Base-by-base conservation (phyloP, 2,888 invertebrate genomes). In the Eupeodes latifasciatus region DNA sequence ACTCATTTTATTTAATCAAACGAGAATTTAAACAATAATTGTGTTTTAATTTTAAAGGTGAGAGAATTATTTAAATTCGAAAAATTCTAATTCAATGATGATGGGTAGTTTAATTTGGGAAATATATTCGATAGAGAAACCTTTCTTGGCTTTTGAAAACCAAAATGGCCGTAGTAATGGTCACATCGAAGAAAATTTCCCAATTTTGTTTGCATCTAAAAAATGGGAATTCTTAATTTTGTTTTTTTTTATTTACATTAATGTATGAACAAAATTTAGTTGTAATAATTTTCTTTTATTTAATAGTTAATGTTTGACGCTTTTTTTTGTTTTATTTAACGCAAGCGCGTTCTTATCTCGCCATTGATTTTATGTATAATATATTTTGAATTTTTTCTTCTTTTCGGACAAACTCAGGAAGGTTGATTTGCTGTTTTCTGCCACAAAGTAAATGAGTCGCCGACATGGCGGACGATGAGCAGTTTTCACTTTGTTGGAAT, bases 401-500 rank as follows among this genome's bases (percentile, higher is more conserved):
- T 53, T 64, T 49, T n/a, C 61, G 78, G 85, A 47, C 64, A 40
- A 47, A 64, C 14, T 36, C 44, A 5, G 27, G n/a, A 19, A 66
- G 71, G 77, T 82, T 76, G 16, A 64, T 76, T 83, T 71, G 59
- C 75, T 86, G 57, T 55, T 59, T 72, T 67, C 27, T 59, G n/a
- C 47, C 36, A 7, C 40, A 9, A 53, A 81, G 57, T 81, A 57
- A 83, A 83, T 82, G 82, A 88, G 67, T 85, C 88, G 90, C 91
- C 95, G 95, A 94, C 94, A 95, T 95, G 95, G 95, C 95, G 95
- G 95, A 95, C 94, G 95, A 95, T 94, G 96, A 96, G 94, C 96
- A 96, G 93, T 96, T 96, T 94, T 96, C 96, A 93, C 94, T 96
- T 94, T 96, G 96, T 94, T 96, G 96, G 96, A 96, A 96, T 94